Evolutionary conservation across 2,113 vertebrate genomes (phyloP).

Genomic region (Thalassarche chlororhynchos): DNA sequence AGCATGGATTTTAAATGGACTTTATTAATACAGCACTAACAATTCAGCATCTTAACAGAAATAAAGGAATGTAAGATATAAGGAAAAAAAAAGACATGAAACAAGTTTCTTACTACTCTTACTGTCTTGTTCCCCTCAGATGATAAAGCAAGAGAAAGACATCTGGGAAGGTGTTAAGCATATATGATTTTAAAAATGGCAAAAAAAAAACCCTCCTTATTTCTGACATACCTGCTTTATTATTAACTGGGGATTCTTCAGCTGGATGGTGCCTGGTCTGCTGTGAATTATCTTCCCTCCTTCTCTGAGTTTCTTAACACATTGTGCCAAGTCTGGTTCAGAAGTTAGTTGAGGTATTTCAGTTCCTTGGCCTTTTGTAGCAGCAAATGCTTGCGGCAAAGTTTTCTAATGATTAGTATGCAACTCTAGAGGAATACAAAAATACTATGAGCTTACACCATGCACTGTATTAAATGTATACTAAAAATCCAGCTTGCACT

Average conservation of each 20-base stretch:
- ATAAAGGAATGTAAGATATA: not conserved
- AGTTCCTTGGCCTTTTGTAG: not conserved
- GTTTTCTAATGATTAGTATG: not conserved
- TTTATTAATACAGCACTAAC: not conserved
- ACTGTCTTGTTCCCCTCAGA: not conserved
- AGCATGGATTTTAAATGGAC: not conserved
- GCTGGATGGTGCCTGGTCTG: not conserved
- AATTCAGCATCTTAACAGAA: not conserved
- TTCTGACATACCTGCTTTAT: not conserved
- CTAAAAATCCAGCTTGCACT: constrained; percentile 12
- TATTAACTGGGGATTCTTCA: not conserved
- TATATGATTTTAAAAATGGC: not conserved
- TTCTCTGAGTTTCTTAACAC: not conserved
- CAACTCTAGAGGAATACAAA: not conserved
- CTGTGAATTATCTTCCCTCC: not conserved
- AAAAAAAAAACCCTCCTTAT: not conserved
- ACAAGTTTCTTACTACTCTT: not conserved
- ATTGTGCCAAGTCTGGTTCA: not conserved
- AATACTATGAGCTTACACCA: not conserved
- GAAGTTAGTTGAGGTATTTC: not conserved
- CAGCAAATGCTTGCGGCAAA: not conserved
- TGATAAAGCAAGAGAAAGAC: not conserved
- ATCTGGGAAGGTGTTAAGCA: not conserved
- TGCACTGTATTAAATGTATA: not conserved
- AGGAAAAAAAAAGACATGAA: not conserved